phyloP scores from a whole-genome alignment of 30 jellyfish, hydroid and myxozoan genomes.

The Aurelia sp. region DNA sequence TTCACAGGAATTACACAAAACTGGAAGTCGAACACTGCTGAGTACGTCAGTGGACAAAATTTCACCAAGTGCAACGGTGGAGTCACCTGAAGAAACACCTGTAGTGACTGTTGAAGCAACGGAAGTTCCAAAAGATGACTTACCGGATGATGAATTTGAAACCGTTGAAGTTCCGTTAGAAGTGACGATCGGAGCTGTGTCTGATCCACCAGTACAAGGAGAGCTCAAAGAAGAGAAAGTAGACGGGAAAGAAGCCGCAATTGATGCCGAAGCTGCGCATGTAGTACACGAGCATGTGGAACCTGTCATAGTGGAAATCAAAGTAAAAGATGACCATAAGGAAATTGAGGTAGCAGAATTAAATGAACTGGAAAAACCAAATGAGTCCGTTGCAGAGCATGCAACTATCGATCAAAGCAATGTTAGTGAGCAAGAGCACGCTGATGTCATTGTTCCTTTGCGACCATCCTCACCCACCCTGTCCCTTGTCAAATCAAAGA shows the following conservation, averaged over 20 bases:
- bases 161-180: too few species aligned
- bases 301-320: too few species aligned
- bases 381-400: neutral
- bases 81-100: neutral
- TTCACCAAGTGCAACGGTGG: too few species aligned
- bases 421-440: slow-evolving; percentile 32
- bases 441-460: slow-evolving; percentile 52
- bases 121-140: neutral
- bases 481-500: slow-evolving; percentile 5
- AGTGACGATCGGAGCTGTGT: too few species aligned
- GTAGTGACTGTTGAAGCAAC: slow-evolving; percentile 8
- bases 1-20: slow-evolving; percentile 8
- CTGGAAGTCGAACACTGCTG: slow-evolving; percentile 39
- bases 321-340: too few species aligned
- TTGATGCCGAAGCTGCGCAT: too few species aligned
- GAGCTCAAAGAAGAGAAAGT: too few species aligned
- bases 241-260: too few species aligned
- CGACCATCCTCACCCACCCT: slow-evolving; percentile 54
- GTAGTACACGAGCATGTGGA: too few species aligned
- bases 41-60: neutral
- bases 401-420: neutral
- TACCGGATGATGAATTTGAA: slow-evolving; percentile 33
- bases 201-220: too few species aligned
- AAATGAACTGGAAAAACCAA: too few species aligned
- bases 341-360: slow-evolving; percentile 11